A percentile compares a stretch with the other conserved stretches of the same genome.
phyloP scores from a whole-genome alignment of 2,888 invertebrate species.

The Pachymerium ferrugineum region DNA sequence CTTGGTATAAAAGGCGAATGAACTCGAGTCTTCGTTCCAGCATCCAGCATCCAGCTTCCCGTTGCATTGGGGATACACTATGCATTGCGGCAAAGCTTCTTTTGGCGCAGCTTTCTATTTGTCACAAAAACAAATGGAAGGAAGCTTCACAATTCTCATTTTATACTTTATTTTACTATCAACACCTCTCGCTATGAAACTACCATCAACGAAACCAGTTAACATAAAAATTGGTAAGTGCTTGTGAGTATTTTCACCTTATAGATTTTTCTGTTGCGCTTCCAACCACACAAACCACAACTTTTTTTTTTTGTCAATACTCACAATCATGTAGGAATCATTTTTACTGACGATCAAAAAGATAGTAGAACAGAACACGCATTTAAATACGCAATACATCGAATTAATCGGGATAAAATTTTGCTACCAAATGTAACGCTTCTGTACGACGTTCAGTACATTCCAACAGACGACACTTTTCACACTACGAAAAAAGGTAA shows the following conservation, averaged over 20 bases:
- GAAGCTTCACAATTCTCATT: neutral
- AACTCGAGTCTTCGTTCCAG: neutral
- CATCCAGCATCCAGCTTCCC: conserved; percentile 20
- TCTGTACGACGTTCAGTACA: conserved; percentile 88
- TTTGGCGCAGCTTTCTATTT: too few species aligned
- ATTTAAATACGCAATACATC: conserved; percentile 90
- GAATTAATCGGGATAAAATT: conserved; percentile 80
- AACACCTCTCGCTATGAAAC: conserved; percentile 1
- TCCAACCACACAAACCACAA: too few species aligned
- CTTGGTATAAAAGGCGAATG: conserved; percentile 2
- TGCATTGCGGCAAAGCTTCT: conserved; percentile 27
- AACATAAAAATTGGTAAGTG: conserved; percentile 18
- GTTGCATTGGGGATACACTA: neutral
- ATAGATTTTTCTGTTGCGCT: neutral
- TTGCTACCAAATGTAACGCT: conserved; percentile 79
- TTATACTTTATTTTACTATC: conserved; percentile 1
- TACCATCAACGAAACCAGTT: neutral
- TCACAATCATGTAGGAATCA: conserved; percentile 62
- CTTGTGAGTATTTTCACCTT: neutral
- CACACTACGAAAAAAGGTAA: conserved; percentile 84
- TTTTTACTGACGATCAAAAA: conserved; percentile 83
- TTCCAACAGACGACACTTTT: conserved; percentile 83
- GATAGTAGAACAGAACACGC: conserved; percentile 82
- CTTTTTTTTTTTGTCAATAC: conserved; percentile 32
- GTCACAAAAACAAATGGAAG: neutral